Base-by-base conservation (phyloP, 2,113 vertebrate genomes). In the Hippocampus comes region DNA sequence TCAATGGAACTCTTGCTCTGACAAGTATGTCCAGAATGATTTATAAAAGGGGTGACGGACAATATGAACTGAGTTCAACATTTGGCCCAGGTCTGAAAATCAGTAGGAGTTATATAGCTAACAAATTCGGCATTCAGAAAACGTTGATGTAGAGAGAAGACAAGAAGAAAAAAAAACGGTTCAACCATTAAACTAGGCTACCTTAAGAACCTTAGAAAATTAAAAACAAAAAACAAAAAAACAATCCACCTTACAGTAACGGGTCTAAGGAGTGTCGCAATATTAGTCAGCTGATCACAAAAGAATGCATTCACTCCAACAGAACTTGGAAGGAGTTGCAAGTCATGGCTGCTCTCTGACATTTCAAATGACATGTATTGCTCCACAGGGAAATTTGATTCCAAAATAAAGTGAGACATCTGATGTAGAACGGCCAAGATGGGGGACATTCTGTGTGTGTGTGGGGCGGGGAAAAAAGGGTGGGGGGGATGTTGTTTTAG, bases 361-460 rank as follows among this genome's bases (percentile, higher is more conserved):
- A 60, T 79, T 79, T 67, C 59, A 76, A 71, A 81, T 75, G 42
- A 68, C 79, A 64, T 80, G 77, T 82, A 88, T 88, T 78, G 82
- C 80, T 84, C 85, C 71, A 7, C 75, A 57, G 85, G 83, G 82
- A 87, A 84, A 88, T 85, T 84, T 81, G 69, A 71, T 70, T 78
- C 72, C 66, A 76, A 81, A 86, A 85, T 82, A 80, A 86, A 85
- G 63, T 75, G 71, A 82, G 74, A 75, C 74, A 78, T 84, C 75
- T 78, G 72, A 42, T 17, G 71, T 69, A 59, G 78, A 84, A 82
- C 66, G 85, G 79, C 63, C 81, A 84, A 86, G 79, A 86, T 80
- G 83, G 84, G 63, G 77, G 77, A 82, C 80, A 86, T 84, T 88
- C 76, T 76, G 76, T 60, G 38, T 25, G 71, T 70, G 75, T 61